Percentiles rank a stretch among this genome's conserved stretches.
These are phyloP conservation scores for Stegodyphus mimosarum DNA, from an alignment of 1,140 invertebrate genomes.

Conservation along the genomic window DNA sequence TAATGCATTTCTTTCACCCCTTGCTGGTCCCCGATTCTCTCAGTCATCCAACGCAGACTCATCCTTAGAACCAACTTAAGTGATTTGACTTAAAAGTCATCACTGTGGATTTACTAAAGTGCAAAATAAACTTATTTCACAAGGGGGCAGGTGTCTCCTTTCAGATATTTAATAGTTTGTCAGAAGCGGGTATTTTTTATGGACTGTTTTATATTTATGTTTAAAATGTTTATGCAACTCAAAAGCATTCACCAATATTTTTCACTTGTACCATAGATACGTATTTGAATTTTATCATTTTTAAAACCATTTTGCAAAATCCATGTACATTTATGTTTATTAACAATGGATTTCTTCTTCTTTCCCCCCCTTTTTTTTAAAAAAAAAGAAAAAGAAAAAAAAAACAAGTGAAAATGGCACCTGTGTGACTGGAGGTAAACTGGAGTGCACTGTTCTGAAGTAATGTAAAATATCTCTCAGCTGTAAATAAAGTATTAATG, in stretches of 20 bases:
- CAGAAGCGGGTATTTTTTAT: conserved; percentile 63
- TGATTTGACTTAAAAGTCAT: conserved; percentile 35
- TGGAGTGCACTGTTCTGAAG: conserved; percentile 26
- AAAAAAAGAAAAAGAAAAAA: neutral
- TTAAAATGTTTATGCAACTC: conserved; percentile 57
- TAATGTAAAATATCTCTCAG: neutral
- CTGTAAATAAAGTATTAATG: neutral
- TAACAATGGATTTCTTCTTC: neutral
- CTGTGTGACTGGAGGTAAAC: conserved; percentile 33
- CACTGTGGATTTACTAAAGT: conserved; percentile 22
- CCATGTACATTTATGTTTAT: conserved; percentile 44
- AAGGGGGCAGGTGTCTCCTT: neutral
- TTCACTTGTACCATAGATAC: conserved; percentile 61
- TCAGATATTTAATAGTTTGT: conserved; percentile 42
- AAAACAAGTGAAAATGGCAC: conserved; percentile 52
- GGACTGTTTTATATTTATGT: conserved; percentile 62
- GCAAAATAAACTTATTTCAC: conserved; percentile 12
- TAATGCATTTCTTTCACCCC: conserved; percentile 52
- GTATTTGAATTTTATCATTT: conserved; percentile 57
- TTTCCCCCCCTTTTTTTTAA: too few relatives aligned
- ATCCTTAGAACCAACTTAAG: conserved; percentile 35
- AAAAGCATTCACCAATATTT: conserved; percentile 58
- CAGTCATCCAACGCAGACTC: conserved; percentile 10
- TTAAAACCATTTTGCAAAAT: conserved; percentile 14
- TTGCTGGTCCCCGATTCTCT: conserved; percentile 47